Evolutionary conservation across 2,113 vertebrate genomes (phyloP), one percentile per base, ranked within the genome.

Genomic region (Pteronura brasiliensis): DNA sequence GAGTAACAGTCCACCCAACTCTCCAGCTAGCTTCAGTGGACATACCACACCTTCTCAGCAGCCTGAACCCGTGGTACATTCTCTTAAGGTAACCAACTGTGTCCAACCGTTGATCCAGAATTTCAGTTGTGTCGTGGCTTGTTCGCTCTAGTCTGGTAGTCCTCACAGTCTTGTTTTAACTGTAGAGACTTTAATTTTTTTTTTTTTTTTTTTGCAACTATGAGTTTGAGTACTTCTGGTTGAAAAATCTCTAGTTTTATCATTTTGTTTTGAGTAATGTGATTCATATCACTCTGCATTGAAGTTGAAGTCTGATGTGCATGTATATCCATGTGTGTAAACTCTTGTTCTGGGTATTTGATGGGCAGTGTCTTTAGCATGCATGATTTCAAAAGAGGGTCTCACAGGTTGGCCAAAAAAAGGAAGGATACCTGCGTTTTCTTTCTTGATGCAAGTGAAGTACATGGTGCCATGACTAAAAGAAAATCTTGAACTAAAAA

Each of bases 21-120:
- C 98, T 98, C 98, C 99, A 98, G 97, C 98, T 98, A 98, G 98
- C 98, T 0, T 98, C 98, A 99, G 98, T 99, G 99, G 98, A 98
- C 98, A 98, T 98, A 97, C 98, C 98, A 99, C 98, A 88, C 98
- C 98, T 98, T 98, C 98, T 98, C 99, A 98, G 98, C 99, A 99
- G 97, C 97, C 99, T 98, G 99, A 99, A 98, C 98, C 98, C 84
- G 98, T 99, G 98, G 99, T 99, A 98, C 99, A 99, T 98, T 99
- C 99, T 98, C 98, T 99, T 98, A 99, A 99, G 99, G 99, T 99
- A 99, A 99, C 7, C 52, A 74, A 91, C 39, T 36, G 67, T 96
- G 85, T 97, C 31, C 88, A 95, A 90, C 97, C 97, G 88, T 98
- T 90, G 96, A 77, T 98, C 90, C 94, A 92, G 97, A 98, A 96